phyloP scores from a whole-genome alignment of 2,113 vertebrate genomes.

The Danio rerio region DNA sequence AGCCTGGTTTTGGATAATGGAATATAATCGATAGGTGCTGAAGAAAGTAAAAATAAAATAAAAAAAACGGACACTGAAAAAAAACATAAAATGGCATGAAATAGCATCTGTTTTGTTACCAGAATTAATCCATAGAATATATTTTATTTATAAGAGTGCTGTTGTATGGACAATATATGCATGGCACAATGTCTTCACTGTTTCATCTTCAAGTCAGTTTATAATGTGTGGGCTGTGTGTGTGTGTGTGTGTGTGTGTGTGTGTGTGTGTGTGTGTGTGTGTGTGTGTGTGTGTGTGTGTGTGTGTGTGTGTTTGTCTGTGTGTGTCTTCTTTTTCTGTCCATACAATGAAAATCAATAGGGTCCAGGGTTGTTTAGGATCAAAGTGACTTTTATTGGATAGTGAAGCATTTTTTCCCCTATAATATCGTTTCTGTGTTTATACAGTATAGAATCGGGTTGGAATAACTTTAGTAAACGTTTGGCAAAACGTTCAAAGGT shows the following conservation, averaged over 20 bases:
- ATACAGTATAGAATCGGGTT: no score
- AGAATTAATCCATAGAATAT: no score
- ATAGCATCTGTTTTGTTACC: no score
- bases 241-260: background rate
- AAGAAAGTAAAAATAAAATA: no score
- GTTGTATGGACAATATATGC: background rate
- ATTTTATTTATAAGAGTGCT: no score
- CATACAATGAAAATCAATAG: slow-evolving; percentile 12
- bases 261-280: background rate
- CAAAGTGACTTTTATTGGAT: background rate
- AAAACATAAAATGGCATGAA: no score
- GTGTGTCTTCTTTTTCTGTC: background rate
- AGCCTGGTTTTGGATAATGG: no score
- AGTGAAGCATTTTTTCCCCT: background rate
- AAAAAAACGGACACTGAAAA: no score
- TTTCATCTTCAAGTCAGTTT: background rate
- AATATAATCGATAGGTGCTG: no score
- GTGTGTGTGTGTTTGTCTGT: background rate
- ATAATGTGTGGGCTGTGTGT: background rate
- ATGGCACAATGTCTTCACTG: background rate
- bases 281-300: background rate
- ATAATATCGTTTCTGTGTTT: background rate
- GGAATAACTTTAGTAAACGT: no score
- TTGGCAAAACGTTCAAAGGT: no score
- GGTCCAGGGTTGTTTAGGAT: background rate